Conservation (phyloP, 1,140 invertebrate genomes). For the Dreissena polymorpha region DNA sequence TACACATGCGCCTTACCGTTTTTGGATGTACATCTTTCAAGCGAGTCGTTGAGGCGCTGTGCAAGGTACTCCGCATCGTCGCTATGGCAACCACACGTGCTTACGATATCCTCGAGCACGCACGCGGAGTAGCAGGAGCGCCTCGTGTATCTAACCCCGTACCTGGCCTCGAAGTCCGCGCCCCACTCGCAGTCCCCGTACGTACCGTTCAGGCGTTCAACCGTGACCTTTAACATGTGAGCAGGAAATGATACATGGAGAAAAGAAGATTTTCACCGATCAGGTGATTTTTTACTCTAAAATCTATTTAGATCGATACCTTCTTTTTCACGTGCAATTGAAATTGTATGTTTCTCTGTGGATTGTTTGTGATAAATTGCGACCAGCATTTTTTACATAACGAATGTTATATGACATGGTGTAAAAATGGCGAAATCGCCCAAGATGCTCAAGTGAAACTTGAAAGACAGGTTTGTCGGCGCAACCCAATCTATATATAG, state of each 20-base stretch:
- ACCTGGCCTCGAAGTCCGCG: neutral
- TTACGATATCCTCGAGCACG: slow-evolving; percentile 14
- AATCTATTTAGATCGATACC: neutral
- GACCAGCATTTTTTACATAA: no score
- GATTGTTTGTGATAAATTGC: no score
- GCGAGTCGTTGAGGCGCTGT: neutral
- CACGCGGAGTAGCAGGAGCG: slow-evolving; percentile 30
- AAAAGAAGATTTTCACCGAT: neutral
- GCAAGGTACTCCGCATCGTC: slow-evolving; percentile 31
- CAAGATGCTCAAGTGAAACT: no score
- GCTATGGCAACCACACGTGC: slow-evolving; percentile 42
- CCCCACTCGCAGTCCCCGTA: slow-evolving; percentile 53
- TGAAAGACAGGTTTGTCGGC: no score
- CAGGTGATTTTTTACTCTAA: neutral
- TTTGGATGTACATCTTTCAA: slow-evolving; percentile 15
- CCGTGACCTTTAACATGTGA: slow-evolving; percentile 25
- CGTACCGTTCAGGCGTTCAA: slow-evolving; percentile 12
- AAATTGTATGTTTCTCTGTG: no score
- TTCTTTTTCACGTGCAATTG: no score
- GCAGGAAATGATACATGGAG: no score
- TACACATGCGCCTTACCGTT: slow-evolving; percentile 10
- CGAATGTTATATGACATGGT: no score
- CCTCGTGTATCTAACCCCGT: slow-evolving; percentile 48
- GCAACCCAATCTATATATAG: no score
- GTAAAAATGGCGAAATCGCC: no score